Conservation (phyloP, 1,140 invertebrate genomes). For the Hycleus phaleratus region DNA sequence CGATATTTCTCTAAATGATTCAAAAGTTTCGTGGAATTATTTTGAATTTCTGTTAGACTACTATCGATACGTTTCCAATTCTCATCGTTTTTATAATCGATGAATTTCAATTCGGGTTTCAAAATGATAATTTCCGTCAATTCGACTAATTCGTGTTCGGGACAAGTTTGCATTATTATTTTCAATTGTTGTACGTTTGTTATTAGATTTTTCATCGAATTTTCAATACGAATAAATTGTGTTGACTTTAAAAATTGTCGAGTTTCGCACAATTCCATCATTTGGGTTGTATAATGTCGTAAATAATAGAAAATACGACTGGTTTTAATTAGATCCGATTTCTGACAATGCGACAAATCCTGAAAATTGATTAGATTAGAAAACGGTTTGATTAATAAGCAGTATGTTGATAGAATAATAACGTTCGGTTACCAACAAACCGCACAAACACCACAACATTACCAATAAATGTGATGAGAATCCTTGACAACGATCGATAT, state of each 20-base stretch:
- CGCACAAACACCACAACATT: constrained; percentile 19
- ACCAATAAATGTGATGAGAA: constrained; percentile 53
- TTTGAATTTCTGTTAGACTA: constrained; percentile 41
- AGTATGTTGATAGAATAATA: no score
- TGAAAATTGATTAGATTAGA: constrained; percentile 26
- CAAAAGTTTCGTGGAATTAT: constrained; percentile 42
- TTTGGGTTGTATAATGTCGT: constrained; percentile 35
- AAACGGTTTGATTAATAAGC: no score
- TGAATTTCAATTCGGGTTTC: constrained; percentile 23
- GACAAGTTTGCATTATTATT: constrained; percentile 52
- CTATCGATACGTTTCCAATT: constrained; percentile 44
- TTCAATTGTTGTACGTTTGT: constrained; percentile 49
- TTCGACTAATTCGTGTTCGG: constrained; percentile 44
- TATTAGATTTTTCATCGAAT: constrained; percentile 44
- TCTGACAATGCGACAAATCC: constrained; percentile 46
- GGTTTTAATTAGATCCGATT: constrained; percentile 45
- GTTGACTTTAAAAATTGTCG: constrained; percentile 31
- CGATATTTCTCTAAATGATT: constrained; percentile 38
- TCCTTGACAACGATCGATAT: constrained; percentile 78
- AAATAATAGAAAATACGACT: constrained; percentile 44
- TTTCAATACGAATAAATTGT: constrained; percentile 40
- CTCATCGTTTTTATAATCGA: constrained; percentile 44
- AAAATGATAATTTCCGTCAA: constrained; percentile 41
- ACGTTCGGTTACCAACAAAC: neutral
- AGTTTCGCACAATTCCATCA: constrained; percentile 41